Base-by-base conservation (phyloP, 1,140 invertebrate species). In the Bacillus rossius region DNA sequence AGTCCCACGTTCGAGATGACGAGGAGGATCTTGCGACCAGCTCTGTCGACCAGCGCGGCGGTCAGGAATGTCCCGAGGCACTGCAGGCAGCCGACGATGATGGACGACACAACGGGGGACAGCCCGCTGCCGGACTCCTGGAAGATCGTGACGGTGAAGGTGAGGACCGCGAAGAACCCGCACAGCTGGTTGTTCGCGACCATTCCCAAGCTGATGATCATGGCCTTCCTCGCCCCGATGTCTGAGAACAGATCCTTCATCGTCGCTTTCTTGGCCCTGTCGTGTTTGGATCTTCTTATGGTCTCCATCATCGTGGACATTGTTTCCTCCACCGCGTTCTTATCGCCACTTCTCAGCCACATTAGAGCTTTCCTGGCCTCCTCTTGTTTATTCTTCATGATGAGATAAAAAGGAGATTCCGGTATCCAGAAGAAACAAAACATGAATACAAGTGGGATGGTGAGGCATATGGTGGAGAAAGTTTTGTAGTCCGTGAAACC, bases 121-220 rank as follows among this genome's bases (percentile, higher is more conserved):
- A 82, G 25, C 2, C 71, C 72, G 57, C 70, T 74, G 3, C 77
- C 77, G 0, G 77, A 67, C 19, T 70, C 75, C 57, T 77, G 60
- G 63, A 85, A 84, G 48, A 86, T 84, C 17, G 69, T 72, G n/a
- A 78, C 75, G 0, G 82, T 75, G 59, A 84, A 84, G 45, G 63
- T 74, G 50, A 72, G 72, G 75, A 71, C 71, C 26, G 66, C 69
- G 8, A 71, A 67, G 59, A 80, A 76, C 25, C 76, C 73, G 14
- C 66, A 63, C 3, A 77, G 25, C 42, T 77, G 74, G 62, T 75
- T 74, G 7, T 67, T 68, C 48, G 71, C 68, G 55, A 71, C 65
- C 4, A 77, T 54, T 59, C 75, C 77, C 37, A 78, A 64, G 7
- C 72, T 64, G n/a, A 81, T 78, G 29, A 79, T 69, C 20, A 75